A percentile compares a stretch with the other conserved stretches of the same genome.
Conservation (phyloP, 2,797 vertebrate genomes). For the Spheniscus humboldti region DNA sequence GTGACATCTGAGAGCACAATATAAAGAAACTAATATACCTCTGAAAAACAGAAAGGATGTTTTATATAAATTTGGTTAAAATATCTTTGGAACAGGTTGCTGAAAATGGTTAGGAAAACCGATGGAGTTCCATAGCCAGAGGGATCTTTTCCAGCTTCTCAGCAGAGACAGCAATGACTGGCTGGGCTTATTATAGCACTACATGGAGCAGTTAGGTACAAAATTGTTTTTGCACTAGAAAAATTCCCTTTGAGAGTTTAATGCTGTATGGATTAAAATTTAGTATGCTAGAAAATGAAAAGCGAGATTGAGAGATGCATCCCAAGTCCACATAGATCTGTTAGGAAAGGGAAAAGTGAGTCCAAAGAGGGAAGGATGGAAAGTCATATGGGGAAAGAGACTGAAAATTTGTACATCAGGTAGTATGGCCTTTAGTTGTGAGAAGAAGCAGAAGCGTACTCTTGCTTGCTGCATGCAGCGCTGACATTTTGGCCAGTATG, state of each 20-base stretch:
- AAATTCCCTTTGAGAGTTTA: background rate
- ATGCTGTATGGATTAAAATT: background rate
- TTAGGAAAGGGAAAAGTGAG: background rate
- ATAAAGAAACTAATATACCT: background rate
- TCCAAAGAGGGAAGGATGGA: background rate
- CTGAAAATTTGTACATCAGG: background rate
- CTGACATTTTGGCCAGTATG: background rate
- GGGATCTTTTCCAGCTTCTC: background rate
- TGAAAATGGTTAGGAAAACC: background rate
- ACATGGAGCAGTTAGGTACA: background rate
- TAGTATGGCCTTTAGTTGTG: background rate
- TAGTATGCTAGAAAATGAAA: background rate
- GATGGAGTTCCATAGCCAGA: background rate
- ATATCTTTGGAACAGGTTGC: background rate
- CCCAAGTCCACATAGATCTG: background rate
- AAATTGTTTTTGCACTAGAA: background rate
- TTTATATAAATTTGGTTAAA: background rate
- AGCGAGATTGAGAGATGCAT: background rate
- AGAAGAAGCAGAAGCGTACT: background rate
- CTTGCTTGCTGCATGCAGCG: background rate
- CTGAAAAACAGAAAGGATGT: background rate
- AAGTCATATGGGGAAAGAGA: background rate
- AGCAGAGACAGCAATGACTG: background rate
- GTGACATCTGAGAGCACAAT: background rate
- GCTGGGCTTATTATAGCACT: background rate